Base-by-base conservation (phyloP, 1,140 invertebrate species). In the Oreohelix idahoensis region DNA sequence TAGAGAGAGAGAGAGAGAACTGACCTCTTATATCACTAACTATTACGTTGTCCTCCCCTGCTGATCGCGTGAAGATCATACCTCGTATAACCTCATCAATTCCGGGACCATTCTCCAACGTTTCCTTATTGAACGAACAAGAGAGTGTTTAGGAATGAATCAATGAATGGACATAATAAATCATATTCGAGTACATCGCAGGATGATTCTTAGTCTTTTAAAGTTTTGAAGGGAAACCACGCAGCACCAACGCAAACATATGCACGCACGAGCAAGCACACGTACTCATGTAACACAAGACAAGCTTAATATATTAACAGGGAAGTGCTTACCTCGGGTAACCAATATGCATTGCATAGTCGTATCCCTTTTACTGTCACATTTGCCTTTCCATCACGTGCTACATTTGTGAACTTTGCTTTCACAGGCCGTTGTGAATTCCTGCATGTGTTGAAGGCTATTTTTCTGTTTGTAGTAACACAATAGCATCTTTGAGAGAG, bases 261-360 rank as follows among this genome's bases (percentile, higher is more conserved):
- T n/a, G n/a, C n/a, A n/a, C n/a, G n/a, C n/a, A n/a, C n/a, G n/a
- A n/a, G n/a, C n/a, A n/a, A n/a, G n/a, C n/a, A n/a, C n/a, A n/a
- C n/a, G n/a, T n/a, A n/a, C n/a, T n/a, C n/a, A n/a, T n/a, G n/a
- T n/a, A n/a, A n/a, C n/a, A n/a, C n/a, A n/a, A n/a, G n/a, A n/a
- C n/a, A n/a, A n/a, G n/a, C n/a, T n/a, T n/a, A n/a, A n/a, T n/a
- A n/a, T n/a, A n/a, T n/a, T 71, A 71, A 71, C 26, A 17, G 69
- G n/a, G n/a, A 71, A 1, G 13, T 17, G 4, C 20, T 95, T 92
- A 98, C 97, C 92, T 97, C 97, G 20, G 98, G 97, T 91, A 99
- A 97, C 98, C 98, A 99, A 97, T 98, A 99, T 17, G 97, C 97
- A 36, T 98, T 96, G 90, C 98, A 99, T 0, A 99, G 94, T 69